Evolutionary conservation across 2,113 vertebrate species (phyloP).

Genomic region (Ivindomyrus marchei): DNA sequence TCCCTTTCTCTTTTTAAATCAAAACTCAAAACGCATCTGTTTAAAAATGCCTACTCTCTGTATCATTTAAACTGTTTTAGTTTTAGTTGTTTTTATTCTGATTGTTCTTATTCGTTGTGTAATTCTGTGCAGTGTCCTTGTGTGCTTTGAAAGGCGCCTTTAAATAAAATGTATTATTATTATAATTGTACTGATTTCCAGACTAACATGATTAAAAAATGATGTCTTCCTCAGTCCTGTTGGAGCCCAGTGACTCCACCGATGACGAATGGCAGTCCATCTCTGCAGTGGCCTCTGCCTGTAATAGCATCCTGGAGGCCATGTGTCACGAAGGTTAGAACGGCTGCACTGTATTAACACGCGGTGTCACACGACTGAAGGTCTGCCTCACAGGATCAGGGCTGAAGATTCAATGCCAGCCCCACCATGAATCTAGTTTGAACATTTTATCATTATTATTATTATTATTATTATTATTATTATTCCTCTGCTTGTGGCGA

Average conservation of each 20-base stretch:
- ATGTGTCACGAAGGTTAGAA: conserved; percentile 74
- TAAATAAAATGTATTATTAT: not conserved
- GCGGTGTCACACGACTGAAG: not conserved
- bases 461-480: not conserved
- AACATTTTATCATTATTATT: not conserved
- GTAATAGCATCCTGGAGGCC: conserved; percentile 77
- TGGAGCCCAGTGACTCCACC: conserved; percentile 66
- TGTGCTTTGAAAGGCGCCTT: no score
- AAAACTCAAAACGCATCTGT: no score
- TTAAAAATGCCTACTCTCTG: no score
- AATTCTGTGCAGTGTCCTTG: no score
- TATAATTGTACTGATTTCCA: not conserved
- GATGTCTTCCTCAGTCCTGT: conserved; percentile 60
- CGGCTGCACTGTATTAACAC: not conserved
- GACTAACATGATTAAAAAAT: not conserved
- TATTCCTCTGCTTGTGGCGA: not conserved
- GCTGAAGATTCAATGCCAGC: not conserved
- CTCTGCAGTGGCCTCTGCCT: conserved; percentile 73
- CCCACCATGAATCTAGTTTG: not conserved
- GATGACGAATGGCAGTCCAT: conserved; percentile 87
- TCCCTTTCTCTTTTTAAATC: no score
- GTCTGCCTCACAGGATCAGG: not conserved
- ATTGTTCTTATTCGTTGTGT: no score
- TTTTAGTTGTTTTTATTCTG: no score
- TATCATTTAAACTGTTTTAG: no score